Conservation (phyloP, 2,888 invertebrate species). For the Choreutis nemorana region DNA sequence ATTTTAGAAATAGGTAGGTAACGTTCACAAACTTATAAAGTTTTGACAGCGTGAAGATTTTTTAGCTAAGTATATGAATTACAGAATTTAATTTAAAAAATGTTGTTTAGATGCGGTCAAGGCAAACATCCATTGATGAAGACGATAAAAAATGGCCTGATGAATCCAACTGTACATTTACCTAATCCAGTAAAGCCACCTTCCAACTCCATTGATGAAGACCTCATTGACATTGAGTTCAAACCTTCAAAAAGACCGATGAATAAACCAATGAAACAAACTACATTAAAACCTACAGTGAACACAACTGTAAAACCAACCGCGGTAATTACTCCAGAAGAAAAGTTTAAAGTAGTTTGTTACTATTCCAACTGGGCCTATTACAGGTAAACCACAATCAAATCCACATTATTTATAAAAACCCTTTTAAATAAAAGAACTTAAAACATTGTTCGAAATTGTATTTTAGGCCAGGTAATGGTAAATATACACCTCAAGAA, state of each 20-base stretch:
- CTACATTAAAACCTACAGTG: constrained; percentile 19
- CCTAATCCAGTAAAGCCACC: constrained; percentile 16
- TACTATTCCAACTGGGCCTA: constrained; percentile 96
- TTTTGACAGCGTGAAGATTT: too few species aligned
- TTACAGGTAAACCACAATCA: constrained; percentile 65
- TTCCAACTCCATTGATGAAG: constrained; percentile 37
- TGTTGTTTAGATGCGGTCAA: constrained; percentile 70
- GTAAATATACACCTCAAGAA: constrained; percentile 82
- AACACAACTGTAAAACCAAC: constrained; percentile 27
- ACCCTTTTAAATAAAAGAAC: constrained; percentile 1
- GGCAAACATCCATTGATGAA: constrained; percentile 83
- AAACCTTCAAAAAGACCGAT: constrained; percentile 23
- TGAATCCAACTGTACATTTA: constrained; percentile 39
- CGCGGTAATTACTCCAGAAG: constrained; percentile 19
- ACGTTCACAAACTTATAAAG: neutral
- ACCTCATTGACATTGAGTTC: constrained; percentile 48
- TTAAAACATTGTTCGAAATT: neutral
- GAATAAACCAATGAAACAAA: constrained; percentile 11
- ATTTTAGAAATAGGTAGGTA: constrained; percentile 73
- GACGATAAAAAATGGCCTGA: constrained; percentile 76
- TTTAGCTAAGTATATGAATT: too few species aligned
- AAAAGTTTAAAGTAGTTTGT: constrained; percentile 80
- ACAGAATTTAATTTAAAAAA: neutral
- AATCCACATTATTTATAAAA: neutral
- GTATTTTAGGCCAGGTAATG: constrained; percentile 72